phyloP scores from a whole-genome alignment of 2,797 vertebrate species.

The Uromys caudimaculatus region DNA sequence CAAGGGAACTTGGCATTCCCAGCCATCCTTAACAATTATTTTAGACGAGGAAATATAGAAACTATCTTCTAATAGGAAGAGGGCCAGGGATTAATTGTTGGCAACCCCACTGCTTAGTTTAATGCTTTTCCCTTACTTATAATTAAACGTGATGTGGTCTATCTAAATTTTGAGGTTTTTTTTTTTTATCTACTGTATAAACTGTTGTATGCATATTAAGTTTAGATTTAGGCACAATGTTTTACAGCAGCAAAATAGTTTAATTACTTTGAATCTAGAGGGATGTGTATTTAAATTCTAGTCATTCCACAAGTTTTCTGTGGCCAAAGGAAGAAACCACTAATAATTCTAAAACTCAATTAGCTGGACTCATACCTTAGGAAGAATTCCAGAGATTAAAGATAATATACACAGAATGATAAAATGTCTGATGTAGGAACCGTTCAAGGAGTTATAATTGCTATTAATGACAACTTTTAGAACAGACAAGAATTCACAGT shows the following conservation, averaged over 20 bases:
- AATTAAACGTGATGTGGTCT: slow-evolving; percentile 13
- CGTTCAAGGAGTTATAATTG: slow-evolving; percentile 35
- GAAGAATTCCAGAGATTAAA: background rate
- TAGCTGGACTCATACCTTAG: slow-evolving; percentile 11
- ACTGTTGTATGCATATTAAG: background rate
- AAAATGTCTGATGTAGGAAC: background rate
- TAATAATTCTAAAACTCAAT: background rate
- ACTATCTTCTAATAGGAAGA: background rate
- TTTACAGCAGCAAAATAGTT: background rate
- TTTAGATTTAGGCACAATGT: background rate
- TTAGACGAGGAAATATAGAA: slow-evolving; percentile 23
- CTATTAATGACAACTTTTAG: slow-evolving; percentile 1
- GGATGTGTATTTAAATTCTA: slow-evolving; percentile 27
- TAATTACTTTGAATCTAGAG: slow-evolving; percentile 26
- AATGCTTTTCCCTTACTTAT: background rate
- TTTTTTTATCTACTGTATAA: slow-evolving; percentile 13
- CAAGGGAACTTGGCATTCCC: slow-evolving; percentile 10
- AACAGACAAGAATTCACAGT: background rate
- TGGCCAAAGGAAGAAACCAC: slow-evolving; percentile 21
- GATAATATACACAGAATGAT: background rate
- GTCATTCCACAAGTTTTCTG: slow-evolving; percentile 23
- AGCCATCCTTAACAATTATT: slow-evolving; percentile 43
- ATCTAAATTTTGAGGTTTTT: slow-evolving; percentile 39
- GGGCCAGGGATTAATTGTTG: background rate
- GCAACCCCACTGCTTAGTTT: background rate